Conservation (phyloP, 2,888 invertebrate genomes). For the Clistopyga incitator region DNA sequence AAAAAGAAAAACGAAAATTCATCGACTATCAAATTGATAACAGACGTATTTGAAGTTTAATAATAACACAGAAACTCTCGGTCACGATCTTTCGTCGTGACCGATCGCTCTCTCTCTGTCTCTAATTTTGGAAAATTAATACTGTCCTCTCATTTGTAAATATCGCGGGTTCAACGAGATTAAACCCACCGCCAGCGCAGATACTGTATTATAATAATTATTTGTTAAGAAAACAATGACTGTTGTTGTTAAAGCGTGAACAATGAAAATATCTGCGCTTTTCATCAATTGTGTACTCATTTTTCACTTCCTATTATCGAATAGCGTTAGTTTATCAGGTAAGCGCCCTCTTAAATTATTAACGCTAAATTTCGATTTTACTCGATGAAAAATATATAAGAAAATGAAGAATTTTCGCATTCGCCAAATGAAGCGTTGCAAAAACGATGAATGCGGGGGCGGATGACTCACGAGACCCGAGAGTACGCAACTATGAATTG, state of each 20-base stretch:
- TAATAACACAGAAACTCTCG: conserved; percentile 17
- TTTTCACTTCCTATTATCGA: neutral
- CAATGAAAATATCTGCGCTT: conserved; percentile 12
- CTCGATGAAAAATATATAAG: no score
- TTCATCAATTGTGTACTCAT: conserved; percentile 1
- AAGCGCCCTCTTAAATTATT: no score
- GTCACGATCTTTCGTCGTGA: neutral
- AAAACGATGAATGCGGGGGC: neutral
- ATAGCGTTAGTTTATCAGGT: no score
- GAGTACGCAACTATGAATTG: neutral
- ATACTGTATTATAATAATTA: conserved; percentile 4
- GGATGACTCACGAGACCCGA: neutral
- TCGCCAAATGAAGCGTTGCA: no score
- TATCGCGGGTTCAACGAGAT: neutral
- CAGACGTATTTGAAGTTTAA: conserved; percentile 19
- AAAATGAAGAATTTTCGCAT: no score
- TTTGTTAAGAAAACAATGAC: neutral
- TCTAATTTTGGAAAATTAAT: conserved; percentile 37
- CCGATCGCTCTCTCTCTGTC: conserved; percentile 48
- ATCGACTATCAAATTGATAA: conserved; percentile 12
- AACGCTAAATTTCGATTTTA: no score
- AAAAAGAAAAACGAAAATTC: neutral
- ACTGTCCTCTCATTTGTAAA: conserved; percentile 35
- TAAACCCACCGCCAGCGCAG: neutral
- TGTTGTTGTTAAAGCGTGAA: neutral